A percentile compares a stretch with the other conserved stretches of the same genome.
Conservation (phyloP, 1,140 invertebrate genomes). For the Augochlora pura region DNA sequence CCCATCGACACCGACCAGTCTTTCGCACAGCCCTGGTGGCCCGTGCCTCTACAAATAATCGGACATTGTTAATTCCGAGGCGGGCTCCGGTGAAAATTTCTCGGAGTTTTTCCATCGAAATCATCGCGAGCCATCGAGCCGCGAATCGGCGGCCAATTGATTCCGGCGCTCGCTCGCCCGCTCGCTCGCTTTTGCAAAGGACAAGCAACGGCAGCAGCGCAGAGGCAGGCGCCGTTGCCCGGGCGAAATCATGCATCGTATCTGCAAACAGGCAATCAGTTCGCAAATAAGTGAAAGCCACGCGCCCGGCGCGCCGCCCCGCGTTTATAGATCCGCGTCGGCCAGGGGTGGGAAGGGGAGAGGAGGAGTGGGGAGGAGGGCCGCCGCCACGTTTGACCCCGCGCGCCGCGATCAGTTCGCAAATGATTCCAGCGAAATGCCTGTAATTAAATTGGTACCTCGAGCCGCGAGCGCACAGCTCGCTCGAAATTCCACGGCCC, state of each 20-base stretch:
- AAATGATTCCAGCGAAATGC: constrained; percentile 2
- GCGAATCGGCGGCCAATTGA: not conserved
- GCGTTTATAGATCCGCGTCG: constrained; percentile 2
- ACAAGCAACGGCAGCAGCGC: no score
- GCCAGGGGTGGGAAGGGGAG: no score
- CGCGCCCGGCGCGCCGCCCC: not conserved
- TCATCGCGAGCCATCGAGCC: not conserved
- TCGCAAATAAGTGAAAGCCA: constrained; percentile 24
- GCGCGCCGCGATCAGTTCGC: not conserved
- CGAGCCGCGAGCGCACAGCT: no score
- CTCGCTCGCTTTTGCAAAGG: no score
- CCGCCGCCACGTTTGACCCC: not conserved
- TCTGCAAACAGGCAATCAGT: constrained; percentile 8
- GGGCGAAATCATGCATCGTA: not conserved
- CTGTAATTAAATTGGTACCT: constrained; percentile 12
- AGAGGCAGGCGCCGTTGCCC: not conserved
- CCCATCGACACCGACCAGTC: no score
- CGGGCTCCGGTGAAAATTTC: not conserved
- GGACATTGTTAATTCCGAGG: not conserved
- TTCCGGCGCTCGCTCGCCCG: not conserved
- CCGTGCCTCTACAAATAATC: no score
- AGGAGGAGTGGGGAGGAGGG: no score
- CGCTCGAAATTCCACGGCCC: not conserved
- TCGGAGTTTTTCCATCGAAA: constrained; percentile 16
- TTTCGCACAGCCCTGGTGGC: no score